Evolutionary conservation across 2,888 invertebrate species (phyloP).

Genomic region (Apamea epomidion): DNA sequence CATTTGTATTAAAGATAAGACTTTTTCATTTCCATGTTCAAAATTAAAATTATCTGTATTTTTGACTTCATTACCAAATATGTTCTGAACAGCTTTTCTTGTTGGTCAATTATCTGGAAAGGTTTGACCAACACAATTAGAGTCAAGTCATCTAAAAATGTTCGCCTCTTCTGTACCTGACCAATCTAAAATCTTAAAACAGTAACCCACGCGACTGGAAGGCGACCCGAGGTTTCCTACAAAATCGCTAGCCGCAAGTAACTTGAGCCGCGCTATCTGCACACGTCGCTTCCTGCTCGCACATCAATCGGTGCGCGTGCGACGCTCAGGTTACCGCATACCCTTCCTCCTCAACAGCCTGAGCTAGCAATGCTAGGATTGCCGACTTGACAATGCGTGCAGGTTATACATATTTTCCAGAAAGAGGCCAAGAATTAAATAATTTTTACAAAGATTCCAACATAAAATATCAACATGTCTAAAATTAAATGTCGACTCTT

Average conservation of each 20-base stretch:
- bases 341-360: conserved; percentile 48
- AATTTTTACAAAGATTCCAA: neutral
- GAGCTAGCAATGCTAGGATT: conserved; percentile 21
- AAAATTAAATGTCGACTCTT: neutral
- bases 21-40: neutral
- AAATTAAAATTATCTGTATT: neutral
- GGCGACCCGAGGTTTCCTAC: conserved; percentile 31
- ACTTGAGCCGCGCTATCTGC: conserved; percentile 54
- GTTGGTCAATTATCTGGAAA: neutral
- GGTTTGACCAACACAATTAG: neutral
- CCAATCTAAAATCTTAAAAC: conserved; percentile 38
- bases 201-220: conserved; percentile 38
- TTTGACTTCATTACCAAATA: neutral
- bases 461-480: neutral
- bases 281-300: conserved; percentile 61
- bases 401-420: neutral
- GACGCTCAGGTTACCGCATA: conserved; percentile 61
- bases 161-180: neutral
- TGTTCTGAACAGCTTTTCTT: neutral
- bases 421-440: neutral
- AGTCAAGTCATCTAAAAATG: neutral
- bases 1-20: neutral
- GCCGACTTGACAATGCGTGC: neutral
- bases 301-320: conserved; percentile 58
- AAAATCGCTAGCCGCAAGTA: conserved; percentile 44